phyloP scores from a whole-genome alignment of 2,797 vertebrate genomes.

The Clarias fuscus region DNA sequence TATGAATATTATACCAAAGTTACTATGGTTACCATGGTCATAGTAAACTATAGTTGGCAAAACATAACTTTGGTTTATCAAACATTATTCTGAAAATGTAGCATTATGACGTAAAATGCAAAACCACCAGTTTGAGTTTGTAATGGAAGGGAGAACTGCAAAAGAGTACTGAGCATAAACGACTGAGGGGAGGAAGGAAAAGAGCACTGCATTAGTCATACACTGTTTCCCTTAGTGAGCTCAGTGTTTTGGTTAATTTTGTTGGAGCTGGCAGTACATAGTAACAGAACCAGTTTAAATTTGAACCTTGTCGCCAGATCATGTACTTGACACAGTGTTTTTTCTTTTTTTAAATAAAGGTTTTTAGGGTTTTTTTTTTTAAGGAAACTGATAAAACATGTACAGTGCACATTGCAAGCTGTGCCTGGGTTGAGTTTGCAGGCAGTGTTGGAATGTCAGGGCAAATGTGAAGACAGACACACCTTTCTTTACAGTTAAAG shows the following conservation, averaged over 20 bases:
- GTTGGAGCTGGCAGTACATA: neutral
- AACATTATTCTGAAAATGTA: neutral
- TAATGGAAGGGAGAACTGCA: conserved; percentile 1
- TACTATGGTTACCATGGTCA: neutral
- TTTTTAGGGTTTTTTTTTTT: neutral
- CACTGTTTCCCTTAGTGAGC: conserved; percentile 31
- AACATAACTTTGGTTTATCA: neutral
- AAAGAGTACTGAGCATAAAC: neutral
- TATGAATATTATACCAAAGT: neutral
- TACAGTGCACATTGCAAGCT: neutral
- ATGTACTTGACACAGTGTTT: neutral
- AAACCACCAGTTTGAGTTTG: neutral
- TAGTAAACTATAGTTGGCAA: neutral
- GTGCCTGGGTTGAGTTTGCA: neutral
- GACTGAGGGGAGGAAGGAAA: conserved; percentile 28
- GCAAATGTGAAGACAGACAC: conserved; percentile 20
- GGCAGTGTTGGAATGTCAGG: conserved; percentile 20
- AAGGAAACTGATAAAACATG: neutral
- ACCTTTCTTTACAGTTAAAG: conserved; percentile 14
- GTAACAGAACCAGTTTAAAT: neutral
- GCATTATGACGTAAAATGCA: neutral
- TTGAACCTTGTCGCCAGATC: neutral
- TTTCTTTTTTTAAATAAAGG: neutral
- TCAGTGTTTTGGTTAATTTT: neutral
- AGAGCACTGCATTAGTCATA: conserved; percentile 37